Evolutionary conservation across 2,113 vertebrate genomes (phyloP), one percentile per base, ranked within the genome.

Genomic region (Stegastes partitus): DNA sequence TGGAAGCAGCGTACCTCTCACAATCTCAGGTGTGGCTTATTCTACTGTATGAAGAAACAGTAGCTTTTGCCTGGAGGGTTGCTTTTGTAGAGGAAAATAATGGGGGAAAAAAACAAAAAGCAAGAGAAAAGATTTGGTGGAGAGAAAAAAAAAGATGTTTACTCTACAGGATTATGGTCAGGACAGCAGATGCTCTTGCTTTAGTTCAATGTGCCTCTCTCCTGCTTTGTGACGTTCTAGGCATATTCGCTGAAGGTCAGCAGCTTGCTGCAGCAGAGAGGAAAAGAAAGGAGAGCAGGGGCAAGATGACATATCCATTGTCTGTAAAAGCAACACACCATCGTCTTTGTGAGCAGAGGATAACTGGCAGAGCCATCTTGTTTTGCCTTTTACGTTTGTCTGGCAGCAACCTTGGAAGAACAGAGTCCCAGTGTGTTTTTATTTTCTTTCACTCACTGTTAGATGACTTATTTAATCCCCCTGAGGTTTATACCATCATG

Each of bases 161-260:
- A 16, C 3, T 19, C 47, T 57, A 55, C 55, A 45, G 50, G 28
- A 68, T 62, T 31, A 47, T 3, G 1, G 5, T 11, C 11, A 22
- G 28, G 26, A 47, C 44, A 39, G n/a, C 16, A 49, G n/a, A 68
- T 23, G 25, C 53, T 47, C 7, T 0, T 22, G 16, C 22, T 62
- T 25, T 49, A 15, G 26, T 31, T n/a, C 8, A 3, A 45, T 28
- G 54, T 54, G 45, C 42, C 25, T 57, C 55, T 54, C 11, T 44
- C 2, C 49, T 28, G 54, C 11, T 49, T 69, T 56, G 82, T 87
- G 53, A 80, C 50, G 42, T 65, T 53, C 71, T 77, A 49, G 74
- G 21, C 34, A 72, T 68, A 80, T 81, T 79, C 68, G 64, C 37
- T 64, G 70, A 85, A 83, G 81, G 83, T 87, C 83, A 69, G 26